Conservation (phyloP, 30 jellyfish, hydroid and myxozoan genomes). For the Catostylus mosaicus region DNA sequence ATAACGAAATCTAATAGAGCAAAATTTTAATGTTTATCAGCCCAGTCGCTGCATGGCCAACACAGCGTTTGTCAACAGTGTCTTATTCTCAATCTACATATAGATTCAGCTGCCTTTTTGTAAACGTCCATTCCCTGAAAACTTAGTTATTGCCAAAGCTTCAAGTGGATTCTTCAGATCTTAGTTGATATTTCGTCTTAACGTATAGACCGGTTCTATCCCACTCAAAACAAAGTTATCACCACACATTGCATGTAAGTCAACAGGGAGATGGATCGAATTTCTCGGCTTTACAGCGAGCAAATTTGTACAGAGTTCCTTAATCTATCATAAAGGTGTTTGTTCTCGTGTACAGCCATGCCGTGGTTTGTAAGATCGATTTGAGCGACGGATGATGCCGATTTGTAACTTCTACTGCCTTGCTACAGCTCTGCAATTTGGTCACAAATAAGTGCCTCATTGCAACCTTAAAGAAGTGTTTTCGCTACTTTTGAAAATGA, state of each 20-base stretch:
- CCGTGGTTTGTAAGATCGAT: too few relatives aligned
- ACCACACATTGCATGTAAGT: not conserved
- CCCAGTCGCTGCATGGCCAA: not conserved
- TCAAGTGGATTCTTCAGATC: slow-evolving; percentile 7
- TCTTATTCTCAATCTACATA: not conserved
- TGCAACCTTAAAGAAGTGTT: too few relatives aligned
- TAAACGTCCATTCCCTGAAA: not conserved
- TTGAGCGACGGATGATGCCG: too few relatives aligned
- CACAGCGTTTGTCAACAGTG: not conserved
- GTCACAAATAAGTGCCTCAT: too few relatives aligned
- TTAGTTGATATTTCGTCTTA: not conserved
- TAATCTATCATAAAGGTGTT: too few relatives aligned
- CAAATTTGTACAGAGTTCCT: too few relatives aligned
- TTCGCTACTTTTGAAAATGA: too few relatives aligned
- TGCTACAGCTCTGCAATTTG: too few relatives aligned
- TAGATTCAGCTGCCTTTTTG: slow-evolving; percentile 4
- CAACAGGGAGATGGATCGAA: not conserved
- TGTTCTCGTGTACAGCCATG: too few relatives aligned
- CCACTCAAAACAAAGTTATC: not conserved
- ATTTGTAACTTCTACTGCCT: too few relatives aligned
- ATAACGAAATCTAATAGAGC: not conserved
- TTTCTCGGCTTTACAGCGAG: not conserved
- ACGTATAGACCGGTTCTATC: not conserved
- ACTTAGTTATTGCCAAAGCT: not conserved
- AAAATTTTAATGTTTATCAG: not conserved